Evolutionary conservation across 64 coral and sea anemone genomes (phyloP).

Genomic region (Catalaphyllia jardinei): DNA sequence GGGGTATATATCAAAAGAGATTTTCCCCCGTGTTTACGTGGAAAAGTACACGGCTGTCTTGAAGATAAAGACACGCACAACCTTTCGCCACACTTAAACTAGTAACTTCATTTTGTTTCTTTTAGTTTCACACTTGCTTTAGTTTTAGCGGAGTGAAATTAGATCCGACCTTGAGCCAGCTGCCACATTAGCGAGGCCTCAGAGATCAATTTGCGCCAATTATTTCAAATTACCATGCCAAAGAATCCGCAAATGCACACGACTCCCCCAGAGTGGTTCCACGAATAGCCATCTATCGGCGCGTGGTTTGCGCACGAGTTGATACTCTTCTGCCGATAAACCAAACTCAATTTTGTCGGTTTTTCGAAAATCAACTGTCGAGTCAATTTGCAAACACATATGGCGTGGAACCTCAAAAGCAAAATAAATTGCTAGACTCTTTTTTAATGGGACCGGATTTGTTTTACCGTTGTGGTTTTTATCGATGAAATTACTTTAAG

Average conservation of each 20-base stretch:
- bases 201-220: constrained; percentile 37
- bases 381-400: constrained; percentile 29
- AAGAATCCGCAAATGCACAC: constrained; percentile 40
- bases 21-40: neutral
- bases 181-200: constrained; percentile 45
- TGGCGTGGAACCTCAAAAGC: constrained; percentile 1
- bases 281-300: neutral
- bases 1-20: neutral
- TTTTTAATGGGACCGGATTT: constrained; percentile 70
- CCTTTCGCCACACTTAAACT: constrained; percentile 25
- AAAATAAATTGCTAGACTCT: constrained; percentile 7
- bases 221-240: constrained; percentile 43
- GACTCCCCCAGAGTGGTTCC: neutral
- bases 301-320: neutral
- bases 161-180: constrained; percentile 20
- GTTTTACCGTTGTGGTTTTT: constrained; percentile 71
- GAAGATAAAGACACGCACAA: constrained; percentile 1
- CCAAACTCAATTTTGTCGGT: constrained; percentile 10
- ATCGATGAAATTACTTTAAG: constrained; percentile 71
- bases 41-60: neutral
- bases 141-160: constrained; percentile 16
- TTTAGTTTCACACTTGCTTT: constrained; percentile 17
- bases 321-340: constrained; percentile 23
- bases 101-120: constrained; percentile 21
- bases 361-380: neutral